Evolutionary conservation across 1,140 invertebrate genomes (phyloP).

Genomic region (Phortica variegata): DNA sequence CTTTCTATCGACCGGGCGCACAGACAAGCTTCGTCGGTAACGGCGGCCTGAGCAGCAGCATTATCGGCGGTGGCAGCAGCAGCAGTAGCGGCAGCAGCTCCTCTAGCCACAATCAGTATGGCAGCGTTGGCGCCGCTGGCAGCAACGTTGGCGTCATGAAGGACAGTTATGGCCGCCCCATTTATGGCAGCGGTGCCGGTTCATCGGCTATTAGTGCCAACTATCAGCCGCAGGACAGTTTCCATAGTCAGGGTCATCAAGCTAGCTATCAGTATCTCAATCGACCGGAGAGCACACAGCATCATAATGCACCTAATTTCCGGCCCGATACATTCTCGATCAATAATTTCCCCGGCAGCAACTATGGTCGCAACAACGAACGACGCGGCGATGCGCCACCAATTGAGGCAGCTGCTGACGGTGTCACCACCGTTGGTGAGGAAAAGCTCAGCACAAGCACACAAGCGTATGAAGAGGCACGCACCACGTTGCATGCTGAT

Average conservation of each 20-base stretch:
- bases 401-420: conserved; percentile 35
- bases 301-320: conserved; percentile 40
- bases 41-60: too few species aligned
- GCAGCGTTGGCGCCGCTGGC: neutral
- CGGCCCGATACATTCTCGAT: conserved; percentile 46
- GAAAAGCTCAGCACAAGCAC: conserved; percentile 34
- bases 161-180: conserved; percentile 45
- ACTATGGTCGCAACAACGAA: conserved; percentile 52
- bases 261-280: conserved; percentile 51
- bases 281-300: conserved; percentile 42
- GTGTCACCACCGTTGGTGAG: conserved; percentile 16
- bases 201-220: conserved; percentile 40
- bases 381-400: conserved; percentile 41
- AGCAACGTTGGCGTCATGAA: conserved; percentile 17
- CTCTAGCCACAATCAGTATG: neutral
- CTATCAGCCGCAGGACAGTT: conserved; percentile 41
- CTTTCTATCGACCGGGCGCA: conserved; percentile 41
- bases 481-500: conserved; percentile 37
- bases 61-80: conserved; percentile 6
- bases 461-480: conserved; percentile 31
- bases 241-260: conserved; percentile 30
- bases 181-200: conserved; percentile 31
- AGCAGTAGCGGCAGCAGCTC: conserved; percentile 17
- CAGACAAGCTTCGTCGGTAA: conserved; percentile 7
- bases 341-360: conserved; percentile 45